Percentiles rank a stretch among this genome's conserved stretches.
Evolutionary conservation across 2,888 invertebrate species (phyloP).

Genomic region (Zaprionus bogoriensis): DNA sequence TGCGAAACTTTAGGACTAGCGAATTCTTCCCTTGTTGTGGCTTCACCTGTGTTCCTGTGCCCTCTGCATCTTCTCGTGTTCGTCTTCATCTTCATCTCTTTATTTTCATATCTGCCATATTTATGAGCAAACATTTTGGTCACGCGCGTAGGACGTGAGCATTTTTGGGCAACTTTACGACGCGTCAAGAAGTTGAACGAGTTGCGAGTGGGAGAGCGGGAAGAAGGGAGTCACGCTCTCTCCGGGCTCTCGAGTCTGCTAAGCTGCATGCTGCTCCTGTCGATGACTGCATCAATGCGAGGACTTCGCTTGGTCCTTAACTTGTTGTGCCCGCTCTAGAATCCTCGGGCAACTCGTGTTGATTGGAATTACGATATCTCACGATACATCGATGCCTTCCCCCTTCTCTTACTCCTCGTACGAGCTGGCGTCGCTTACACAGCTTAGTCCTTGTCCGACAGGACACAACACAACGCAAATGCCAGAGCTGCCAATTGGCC

Average conservation of each 20-base stretch:
- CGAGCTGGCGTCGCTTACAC: constrained; percentile 32
- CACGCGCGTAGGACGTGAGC: constrained; percentile 69
- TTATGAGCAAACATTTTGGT: constrained; percentile 68
- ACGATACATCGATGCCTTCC: constrained; percentile 29
- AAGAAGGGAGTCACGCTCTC: neutral
- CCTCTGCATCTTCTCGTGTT: constrained; percentile 26
- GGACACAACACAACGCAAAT: constrained; percentile 39
- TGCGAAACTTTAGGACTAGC: constrained; percentile 26
- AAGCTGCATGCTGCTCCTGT: constrained; percentile 45
- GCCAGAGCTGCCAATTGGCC: constrained; percentile 42
- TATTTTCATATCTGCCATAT: constrained; percentile 73
- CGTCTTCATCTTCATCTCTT: constrained; percentile 40
- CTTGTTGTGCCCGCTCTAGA: constrained; percentile 24
- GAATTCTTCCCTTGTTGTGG: neutral
- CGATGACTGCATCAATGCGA: constrained; percentile 33
- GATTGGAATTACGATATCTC: constrained; percentile 50
- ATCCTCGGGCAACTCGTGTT: constrained; percentile 11
- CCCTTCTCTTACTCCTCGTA: constrained; percentile 27
- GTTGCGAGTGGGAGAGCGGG: neutral
- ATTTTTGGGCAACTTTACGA: constrained; percentile 64
- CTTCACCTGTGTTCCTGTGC: neutral
- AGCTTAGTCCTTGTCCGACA: constrained; percentile 60
- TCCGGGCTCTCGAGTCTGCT: neutral
- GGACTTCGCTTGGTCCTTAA: constrained; percentile 12
- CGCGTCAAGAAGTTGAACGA: constrained; percentile 29